These are phyloP conservation scores for Pseudomyrmex flavicornis DNA, from an alignment of 1,140 invertebrate genomes.

Conservation along the genomic window DNA sequence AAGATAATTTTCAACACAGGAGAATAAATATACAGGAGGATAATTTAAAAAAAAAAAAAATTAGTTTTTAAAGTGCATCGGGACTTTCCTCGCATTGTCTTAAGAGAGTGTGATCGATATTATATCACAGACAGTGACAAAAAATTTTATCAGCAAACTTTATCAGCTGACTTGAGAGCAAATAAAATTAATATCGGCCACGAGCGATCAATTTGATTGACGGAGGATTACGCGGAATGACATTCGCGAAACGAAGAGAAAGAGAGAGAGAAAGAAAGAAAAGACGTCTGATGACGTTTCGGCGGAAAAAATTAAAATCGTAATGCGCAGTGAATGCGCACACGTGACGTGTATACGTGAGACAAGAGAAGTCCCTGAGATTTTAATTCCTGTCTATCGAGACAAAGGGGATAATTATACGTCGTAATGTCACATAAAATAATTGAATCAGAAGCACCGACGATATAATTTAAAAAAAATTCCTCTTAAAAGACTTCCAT, in stretches of 20 bases:
- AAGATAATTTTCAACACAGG: no score
- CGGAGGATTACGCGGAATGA: slow-evolving; percentile 32
- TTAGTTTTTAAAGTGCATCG: no score
- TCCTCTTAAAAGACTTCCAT: slow-evolving; percentile 52
- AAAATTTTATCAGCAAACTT: background rate
- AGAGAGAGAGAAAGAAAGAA: background rate
- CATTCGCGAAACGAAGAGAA: slow-evolving; percentile 32
- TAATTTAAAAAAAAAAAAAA: no score
- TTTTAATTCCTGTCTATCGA: slow-evolving; percentile 68
- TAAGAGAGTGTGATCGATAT: background rate
- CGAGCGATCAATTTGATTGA: slow-evolving; percentile 32
- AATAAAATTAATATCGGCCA: slow-evolving; percentile 26
- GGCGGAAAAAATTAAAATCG: slow-evolving; percentile 55
- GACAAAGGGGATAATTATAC: slow-evolving; percentile 58
- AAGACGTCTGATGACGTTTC: slow-evolving; percentile 47
- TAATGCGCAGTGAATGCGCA: slow-evolving; percentile 41
- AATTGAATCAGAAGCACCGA: slow-evolving; percentile 65
- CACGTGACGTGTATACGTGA: background rate
- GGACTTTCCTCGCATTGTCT: no score
- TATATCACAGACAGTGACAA: background rate
- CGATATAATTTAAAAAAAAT: slow-evolving; percentile 65
- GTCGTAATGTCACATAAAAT: slow-evolving; percentile 64
- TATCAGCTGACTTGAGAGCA: background rate
- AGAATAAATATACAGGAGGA: no score
- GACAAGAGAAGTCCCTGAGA: slow-evolving; percentile 44